Conservation (phyloP, 1,140 invertebrate genomes). For the Holcopasites calliopsidis region DNA sequence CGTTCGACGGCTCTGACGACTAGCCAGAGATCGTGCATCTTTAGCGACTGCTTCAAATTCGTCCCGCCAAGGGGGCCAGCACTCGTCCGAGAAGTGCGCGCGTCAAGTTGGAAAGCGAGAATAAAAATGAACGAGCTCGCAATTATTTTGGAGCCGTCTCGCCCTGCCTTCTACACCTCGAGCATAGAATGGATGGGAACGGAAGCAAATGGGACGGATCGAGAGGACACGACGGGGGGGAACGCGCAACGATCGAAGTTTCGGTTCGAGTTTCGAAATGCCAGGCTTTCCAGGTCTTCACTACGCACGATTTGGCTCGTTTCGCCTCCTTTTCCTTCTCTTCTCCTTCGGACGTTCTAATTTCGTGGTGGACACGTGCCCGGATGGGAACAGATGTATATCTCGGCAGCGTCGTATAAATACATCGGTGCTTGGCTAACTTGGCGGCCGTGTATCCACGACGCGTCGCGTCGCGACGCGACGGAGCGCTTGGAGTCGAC, state of each 20-base stretch:
- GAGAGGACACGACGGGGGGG: too few species aligned
- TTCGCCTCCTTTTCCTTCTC: conserved; percentile 30
- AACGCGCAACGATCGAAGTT: too few species aligned
- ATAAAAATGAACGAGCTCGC: too few species aligned
- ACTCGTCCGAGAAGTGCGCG: too few species aligned
- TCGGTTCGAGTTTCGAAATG: not conserved
- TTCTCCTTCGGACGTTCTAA: conserved; percentile 60
- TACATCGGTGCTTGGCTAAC: conserved; percentile 53
- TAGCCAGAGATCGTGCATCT: not conserved
- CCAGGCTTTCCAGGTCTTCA: not conserved
- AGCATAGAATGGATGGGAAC: too few species aligned
- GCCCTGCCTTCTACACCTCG: too few species aligned
- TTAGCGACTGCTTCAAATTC: not conserved
- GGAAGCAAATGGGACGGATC: too few species aligned
- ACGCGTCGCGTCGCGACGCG: not conserved
- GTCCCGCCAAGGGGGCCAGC: too few species aligned
- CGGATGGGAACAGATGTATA: conserved; percentile 67
- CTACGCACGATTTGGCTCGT: conserved; percentile 21
- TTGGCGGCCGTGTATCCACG: conserved; percentile 11
- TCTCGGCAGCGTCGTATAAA: conserved; percentile 55
- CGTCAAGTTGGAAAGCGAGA: too few species aligned
- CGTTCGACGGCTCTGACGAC: not conserved
- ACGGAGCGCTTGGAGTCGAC: conserved; percentile 49
- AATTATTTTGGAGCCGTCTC: too few species aligned
- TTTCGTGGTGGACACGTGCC: conserved; percentile 65